phyloP scores from a whole-genome alignment of 2,888 invertebrate species.

The Agriopis leucophaearia region DNA sequence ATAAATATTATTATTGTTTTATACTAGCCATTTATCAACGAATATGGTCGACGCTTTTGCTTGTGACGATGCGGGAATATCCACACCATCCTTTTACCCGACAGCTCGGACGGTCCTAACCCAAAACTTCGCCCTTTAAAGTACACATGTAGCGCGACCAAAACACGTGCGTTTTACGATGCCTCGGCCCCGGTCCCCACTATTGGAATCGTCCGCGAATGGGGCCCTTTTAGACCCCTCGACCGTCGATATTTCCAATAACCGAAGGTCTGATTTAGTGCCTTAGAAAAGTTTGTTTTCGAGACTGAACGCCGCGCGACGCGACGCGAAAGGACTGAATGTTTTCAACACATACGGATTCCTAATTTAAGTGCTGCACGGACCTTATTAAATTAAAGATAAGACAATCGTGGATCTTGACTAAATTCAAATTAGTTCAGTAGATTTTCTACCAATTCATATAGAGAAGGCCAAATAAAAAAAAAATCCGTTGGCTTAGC shows the following conservation, averaged over 20 bases:
- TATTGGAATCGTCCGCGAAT: slow-evolving; percentile 78
- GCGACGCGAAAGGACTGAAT: slow-evolving; percentile 7
- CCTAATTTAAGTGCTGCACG: not conserved
- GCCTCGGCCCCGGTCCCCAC: slow-evolving; percentile 53
- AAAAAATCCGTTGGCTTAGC: no score
- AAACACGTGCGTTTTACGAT: slow-evolving; percentile 84
- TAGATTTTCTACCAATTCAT: no score
- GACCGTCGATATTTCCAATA: slow-evolving; percentile 48
- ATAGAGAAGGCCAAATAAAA: no score
- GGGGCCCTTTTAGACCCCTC: slow-evolving; percentile 60
- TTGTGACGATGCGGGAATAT: slow-evolving; percentile 49
- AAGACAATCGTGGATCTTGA: no score
- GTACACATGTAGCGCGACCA: slow-evolving; percentile 77
- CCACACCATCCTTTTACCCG: slow-evolving; percentile 54
- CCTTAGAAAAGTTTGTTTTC: slow-evolving; percentile 25
- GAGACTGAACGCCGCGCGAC: no score
- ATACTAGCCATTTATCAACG: no score
- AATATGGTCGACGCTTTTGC: no score
- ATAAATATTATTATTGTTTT: no score
- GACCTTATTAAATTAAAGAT: no score
- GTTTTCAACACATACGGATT: not conserved
- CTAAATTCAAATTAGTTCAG: no score
- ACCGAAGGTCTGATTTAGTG: slow-evolving; percentile 36
- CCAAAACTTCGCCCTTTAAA: slow-evolving; percentile 81
- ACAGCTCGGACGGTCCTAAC: slow-evolving; percentile 76